phyloP scores from a whole-genome alignment of 2,797 vertebrate species.

The Taeniopygia guttata region DNA sequence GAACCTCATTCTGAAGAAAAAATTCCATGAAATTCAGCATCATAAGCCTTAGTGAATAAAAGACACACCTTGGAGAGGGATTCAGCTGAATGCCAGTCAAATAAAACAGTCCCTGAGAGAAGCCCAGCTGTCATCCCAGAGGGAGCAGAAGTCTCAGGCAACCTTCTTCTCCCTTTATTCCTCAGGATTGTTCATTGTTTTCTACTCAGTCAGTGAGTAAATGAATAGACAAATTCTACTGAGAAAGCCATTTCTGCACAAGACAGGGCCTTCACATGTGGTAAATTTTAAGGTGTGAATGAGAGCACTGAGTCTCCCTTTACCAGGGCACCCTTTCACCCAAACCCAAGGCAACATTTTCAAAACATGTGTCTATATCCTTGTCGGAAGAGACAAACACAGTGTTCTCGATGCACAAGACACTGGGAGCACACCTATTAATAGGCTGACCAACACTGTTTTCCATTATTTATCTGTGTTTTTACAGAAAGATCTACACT shows the following conservation, averaged over 20 bases:
- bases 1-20: background rate
- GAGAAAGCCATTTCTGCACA: background rate
- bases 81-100: background rate
- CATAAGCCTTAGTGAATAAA: background rate
- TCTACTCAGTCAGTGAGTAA: background rate
- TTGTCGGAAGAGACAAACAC: background rate
- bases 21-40: background rate
- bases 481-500: background rate
- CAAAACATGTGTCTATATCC: background rate
- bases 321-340: background rate
- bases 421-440: background rate
- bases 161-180: background rate
- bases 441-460: background rate
- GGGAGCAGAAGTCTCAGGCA: background rate
- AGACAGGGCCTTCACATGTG: background rate
- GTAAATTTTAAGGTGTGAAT: background rate
- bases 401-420: background rate
- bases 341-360: background rate
- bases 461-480: background rate
- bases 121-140: background rate
- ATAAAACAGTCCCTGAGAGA: background rate
- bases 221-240: background rate
- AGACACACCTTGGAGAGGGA: background rate
- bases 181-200: background rate
- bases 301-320: background rate